Base-by-base conservation (phyloP, 2,797 vertebrate genomes). In the Cyclopterus lumpus region DNA sequence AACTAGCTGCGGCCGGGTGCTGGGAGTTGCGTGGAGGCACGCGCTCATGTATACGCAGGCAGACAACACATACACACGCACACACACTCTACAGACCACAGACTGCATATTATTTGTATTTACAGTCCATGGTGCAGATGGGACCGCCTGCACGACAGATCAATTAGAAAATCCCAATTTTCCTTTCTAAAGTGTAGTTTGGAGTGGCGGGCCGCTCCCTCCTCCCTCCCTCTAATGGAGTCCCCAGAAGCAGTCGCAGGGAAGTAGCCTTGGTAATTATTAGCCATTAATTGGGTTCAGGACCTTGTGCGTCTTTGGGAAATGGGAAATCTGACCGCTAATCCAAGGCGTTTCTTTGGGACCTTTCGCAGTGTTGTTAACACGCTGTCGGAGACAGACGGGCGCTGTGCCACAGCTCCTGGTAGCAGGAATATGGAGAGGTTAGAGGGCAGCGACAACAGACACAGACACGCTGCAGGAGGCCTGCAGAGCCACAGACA, bases 211-310 rank as follows among this genome's bases (percentile, higher is more conserved):
- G 54, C 73, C 46, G 60, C 64, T 58, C 67, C 72, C 68, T 1
- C 34, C 58, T 38, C 34, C 32, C 60, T 6, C 18, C 55, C 61
- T 66, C 65, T 90, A 89, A 93, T 88, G 86, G 93, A 92, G 92
- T 88, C 73, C 88, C 83, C 81, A 88, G 85, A 75, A 93, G 87
- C 89, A 87, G 67, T 87, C 87, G 86, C 64, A 80, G 80, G 80
- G 81, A 89, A 87, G 93, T 85, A 71, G 85, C 67, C 93, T 91
- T 92, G 88, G 91, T 96, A 97, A 97, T 97, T 96, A 97, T 97
- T 96, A 96, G 93, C 93, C 94, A 96, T 96, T 97, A 97, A 97
- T 97, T 96, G 96, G 94, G 95, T 96, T 96, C 95, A 95, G 92
- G 96, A 96, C 96, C 96, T 95, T 94, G 93, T 73, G 84, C 48